Conservation (phyloP, 2,888 invertebrate genomes). For the Hemistola chrysoprasaria region DNA sequence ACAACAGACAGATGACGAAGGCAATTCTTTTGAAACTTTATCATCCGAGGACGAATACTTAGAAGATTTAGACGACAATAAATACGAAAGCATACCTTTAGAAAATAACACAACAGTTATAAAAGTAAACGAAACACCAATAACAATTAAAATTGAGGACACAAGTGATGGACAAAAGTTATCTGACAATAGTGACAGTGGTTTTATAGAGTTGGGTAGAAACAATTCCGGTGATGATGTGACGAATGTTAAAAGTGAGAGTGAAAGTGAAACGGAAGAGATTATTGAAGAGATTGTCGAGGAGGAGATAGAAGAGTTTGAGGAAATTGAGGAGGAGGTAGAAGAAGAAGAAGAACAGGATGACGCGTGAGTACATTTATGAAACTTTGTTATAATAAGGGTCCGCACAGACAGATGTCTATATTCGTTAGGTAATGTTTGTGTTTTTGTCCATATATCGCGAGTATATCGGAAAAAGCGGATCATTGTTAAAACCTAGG, state of each 20-base stretch:
- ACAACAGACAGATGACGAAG: slow-evolving; percentile 71
- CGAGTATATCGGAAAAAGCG: no score
- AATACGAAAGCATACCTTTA: slow-evolving; percentile 53
- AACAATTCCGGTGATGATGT: slow-evolving; percentile 53
- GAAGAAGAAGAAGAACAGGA: slow-evolving; percentile 13
- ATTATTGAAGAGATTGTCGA: slow-evolving; percentile 53
- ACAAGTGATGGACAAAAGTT: slow-evolving; percentile 17
- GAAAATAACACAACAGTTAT: slow-evolving; percentile 62
- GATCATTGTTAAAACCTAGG: no score
- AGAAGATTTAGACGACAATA: slow-evolving; percentile 66
- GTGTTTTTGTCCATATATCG: no score
- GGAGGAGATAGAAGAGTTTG: slow-evolving; percentile 37
- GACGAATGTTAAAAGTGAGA: slow-evolving; percentile 48
- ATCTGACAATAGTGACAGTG: slow-evolving; percentile 75
- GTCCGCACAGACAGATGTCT: no score
- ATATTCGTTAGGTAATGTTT: no score
- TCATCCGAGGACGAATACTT: slow-evolving; percentile 63
- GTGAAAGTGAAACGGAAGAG: slow-evolving; percentile 56
- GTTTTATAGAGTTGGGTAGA: slow-evolving; percentile 65
- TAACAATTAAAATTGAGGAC: slow-evolving; percentile 54
- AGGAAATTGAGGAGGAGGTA: slow-evolving; percentile 35
- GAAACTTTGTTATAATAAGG: no score
- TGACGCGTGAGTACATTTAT: slow-evolving; percentile 20
- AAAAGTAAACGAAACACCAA: slow-evolving; percentile 43
- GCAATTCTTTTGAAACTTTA: slow-evolving; percentile 69